Conservation (phyloP, 2,888 invertebrate genomes). For the Exocentrus adspersus region DNA sequence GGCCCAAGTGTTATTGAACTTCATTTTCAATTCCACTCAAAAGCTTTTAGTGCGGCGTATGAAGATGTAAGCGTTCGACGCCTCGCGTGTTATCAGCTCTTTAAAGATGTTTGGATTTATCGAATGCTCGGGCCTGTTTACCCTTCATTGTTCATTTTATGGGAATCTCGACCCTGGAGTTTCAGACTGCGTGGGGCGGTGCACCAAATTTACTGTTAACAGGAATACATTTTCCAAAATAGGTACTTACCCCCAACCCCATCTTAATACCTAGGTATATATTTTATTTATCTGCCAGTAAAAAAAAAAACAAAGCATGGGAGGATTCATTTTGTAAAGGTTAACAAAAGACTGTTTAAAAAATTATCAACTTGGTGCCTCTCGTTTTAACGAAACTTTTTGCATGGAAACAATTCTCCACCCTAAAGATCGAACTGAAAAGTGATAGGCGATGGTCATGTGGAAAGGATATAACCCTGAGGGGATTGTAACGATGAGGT, state of each 20-base stretch:
- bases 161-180: slow-evolving; percentile 6
- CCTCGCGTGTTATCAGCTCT: slow-evolving; percentile 13
- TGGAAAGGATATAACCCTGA: neutral
- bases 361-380: neutral
- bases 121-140: slow-evolving; percentile 8
- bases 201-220: neutral
- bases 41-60: slow-evolving; percentile 16
- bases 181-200: no score
- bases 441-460: neutral
- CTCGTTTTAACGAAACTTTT: neutral
- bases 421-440: neutral
- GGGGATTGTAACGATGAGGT: neutral
- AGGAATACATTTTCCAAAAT: neutral
- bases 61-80: slow-evolving; percentile 6
- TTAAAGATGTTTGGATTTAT: slow-evolving; percentile 15
- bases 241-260: neutral
- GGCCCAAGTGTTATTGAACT: slow-evolving; percentile 26
- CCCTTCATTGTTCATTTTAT: slow-evolving; percentile 13
- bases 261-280: neutral
- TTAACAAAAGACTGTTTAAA: no score
- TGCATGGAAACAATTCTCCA: neutral
- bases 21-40: slow-evolving; percentile 18
- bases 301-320: no score
- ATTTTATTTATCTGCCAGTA: neutral
- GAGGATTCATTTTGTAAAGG: no score